Evolutionary conservation across 2,888 invertebrate genomes (phyloP), one percentile per base, ranked within the genome.

Genomic region (Stegophylla sp.): DNA sequence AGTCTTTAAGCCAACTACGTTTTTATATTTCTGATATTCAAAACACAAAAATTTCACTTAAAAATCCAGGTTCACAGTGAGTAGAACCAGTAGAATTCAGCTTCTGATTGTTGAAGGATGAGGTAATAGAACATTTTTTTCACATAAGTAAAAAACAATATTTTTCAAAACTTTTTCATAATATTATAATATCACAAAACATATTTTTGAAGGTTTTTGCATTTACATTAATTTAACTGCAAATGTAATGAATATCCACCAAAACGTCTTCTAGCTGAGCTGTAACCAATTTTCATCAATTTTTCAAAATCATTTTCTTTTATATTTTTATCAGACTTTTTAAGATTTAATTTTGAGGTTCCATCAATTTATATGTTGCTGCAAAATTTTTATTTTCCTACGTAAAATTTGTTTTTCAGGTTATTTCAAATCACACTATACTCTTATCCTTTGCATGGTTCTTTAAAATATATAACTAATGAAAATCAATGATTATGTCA

Each of bases 31-130:
- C 43, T 13, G 20, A 43, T 73, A 59, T 73, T 59, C 59, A 73
- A 59, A 41, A 73, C 41, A 20, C 5, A 26, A 59, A 73, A 13
- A 73, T 43, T 59, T 73, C 56, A 28, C 13, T 73, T 12, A 73
- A 73, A 12, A 73, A 56, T 0, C 73, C 59, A 10, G 59, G 73
- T 73, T 73, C 23, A 59, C 73, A 73, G 10, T 15, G 26, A 41
- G 13, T 53, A 41, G 45, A 61, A 61, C 61, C 34, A 4, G n/a
- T n/a, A n/a, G n/a, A n/a, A 34, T 61, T 17, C 28, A 61, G 0
- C 28, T 61, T 28, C 17, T 5, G 1, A 72, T 72, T 15, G 56
- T 53, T 28, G 53, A 72, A 17, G 45, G 71, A 28, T 28, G 17
- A 51, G 53, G 53, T 28, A 71, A 28, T 26, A 53, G 51, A 48